Conservation (phyloP, 2,113 vertebrate species). For the Eublepharis macularius region DNA sequence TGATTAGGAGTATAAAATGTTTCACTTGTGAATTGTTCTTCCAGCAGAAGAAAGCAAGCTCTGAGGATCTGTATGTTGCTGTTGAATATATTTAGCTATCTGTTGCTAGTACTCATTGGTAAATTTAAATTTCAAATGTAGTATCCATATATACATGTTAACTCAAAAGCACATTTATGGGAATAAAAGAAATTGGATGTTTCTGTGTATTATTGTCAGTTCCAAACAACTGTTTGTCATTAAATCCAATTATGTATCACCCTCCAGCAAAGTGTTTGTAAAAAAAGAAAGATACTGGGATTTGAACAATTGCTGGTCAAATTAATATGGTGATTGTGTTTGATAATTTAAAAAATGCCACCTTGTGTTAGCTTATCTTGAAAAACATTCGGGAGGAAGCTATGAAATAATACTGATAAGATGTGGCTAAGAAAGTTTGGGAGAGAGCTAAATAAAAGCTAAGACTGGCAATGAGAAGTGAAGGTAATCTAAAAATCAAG, state of each 20-base stretch:
- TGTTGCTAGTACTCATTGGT: not conserved
- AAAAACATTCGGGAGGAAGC: conserved; percentile 37
- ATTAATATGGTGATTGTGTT: conserved; percentile 28
- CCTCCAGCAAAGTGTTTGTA: conserved; percentile 39
- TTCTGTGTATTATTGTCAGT: not conserved
- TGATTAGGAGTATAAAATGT: conserved; percentile 16
- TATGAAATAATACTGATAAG: conserved; percentile 14
- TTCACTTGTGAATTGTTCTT: not conserved
- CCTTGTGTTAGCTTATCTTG: conserved; percentile 47
- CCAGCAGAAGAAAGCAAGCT: not conserved
- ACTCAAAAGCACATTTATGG: not conserved
- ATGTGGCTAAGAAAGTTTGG: not conserved
- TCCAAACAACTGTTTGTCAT: conserved; percentile 41
- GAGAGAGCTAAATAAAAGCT: not conserved
- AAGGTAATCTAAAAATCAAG: not conserved
- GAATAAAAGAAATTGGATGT: conserved; percentile 23
- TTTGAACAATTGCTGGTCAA: conserved; percentile 50
- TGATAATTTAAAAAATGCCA: conserved; percentile 59
- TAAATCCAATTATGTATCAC: conserved; percentile 35
- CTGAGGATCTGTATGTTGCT: not conserved
- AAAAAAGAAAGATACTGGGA: conserved; percentile 46
- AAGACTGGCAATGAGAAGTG: not conserved
- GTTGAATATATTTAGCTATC: not conserved
- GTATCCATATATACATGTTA: not conserved
- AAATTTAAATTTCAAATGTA: conserved; percentile 29